These are phyloP conservation scores for Rhynchotus rufescens DNA, from an alignment of 2,797 vertebrate genomes.

Conservation along the genomic window DNA sequence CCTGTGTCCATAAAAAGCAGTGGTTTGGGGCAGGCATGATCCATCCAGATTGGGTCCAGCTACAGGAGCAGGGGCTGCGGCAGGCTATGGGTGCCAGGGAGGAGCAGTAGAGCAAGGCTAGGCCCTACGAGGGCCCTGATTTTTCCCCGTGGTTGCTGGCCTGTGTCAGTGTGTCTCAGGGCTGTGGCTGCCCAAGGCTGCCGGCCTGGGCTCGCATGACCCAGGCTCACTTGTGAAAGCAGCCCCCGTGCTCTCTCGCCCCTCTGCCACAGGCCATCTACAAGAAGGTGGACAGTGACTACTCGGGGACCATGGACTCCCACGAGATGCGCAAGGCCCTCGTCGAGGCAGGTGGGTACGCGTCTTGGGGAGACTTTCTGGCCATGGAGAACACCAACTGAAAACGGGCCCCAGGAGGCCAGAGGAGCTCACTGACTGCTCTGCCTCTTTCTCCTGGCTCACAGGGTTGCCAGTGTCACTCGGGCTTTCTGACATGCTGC, in stretches of 20 bases:
- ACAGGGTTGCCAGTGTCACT: neutral
- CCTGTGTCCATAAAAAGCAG: neutral
- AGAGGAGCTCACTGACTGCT: neutral
- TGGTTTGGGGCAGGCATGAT: neutral
- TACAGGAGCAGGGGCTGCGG: neutral
- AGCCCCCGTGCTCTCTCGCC: neutral
- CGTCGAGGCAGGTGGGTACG: slow-evolving; percentile 83
- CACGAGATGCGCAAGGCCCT: slow-evolving; percentile 87
- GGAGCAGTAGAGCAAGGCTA: neutral
- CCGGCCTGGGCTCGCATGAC: neutral
- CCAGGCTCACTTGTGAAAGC: fast-evolving
- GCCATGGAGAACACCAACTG: no score
- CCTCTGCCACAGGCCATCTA: slow-evolving; percentile 82
- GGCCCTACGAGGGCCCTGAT: neutral
- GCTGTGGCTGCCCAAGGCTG: neutral
- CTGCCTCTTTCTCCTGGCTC: neutral
- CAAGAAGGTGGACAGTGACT: slow-evolving; percentile 81
- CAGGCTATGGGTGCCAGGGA: neutral
- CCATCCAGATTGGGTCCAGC: neutral
- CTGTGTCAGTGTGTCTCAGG: fast-evolving
- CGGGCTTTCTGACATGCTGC: neutral
- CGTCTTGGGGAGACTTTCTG: fast-evolving
- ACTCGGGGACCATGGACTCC: slow-evolving; percentile 85
- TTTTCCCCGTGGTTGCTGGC: neutral
- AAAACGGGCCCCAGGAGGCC: fast-evolving